Base-by-base conservation (phyloP, 2,113 vertebrate species). In the Festucalex cinctus region DNA sequence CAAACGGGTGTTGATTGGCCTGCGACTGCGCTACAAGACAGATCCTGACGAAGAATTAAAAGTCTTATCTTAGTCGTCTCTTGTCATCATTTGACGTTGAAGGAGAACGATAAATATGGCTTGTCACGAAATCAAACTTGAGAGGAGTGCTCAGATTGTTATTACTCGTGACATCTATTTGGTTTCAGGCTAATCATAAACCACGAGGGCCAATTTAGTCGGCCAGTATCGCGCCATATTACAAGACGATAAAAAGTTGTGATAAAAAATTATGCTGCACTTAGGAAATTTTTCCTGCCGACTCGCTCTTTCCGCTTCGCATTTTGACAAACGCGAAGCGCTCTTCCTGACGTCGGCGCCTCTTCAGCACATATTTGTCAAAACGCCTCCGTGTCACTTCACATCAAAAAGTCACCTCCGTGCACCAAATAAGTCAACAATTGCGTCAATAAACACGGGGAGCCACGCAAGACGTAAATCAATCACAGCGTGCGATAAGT, bases 351-450 rank as follows among this genome's bases (percentile, higher is more conserved):
- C n/a, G 32, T 6, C 13, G 28, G 14, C 28, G 5, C 3, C n/a
- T 57, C 54, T 1, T 32, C 2, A 48, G 19, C 46, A n/a, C 12
- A n/a, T 48, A 9, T 49, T 49, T 57, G 41, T 0, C n/a, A 24
- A 37, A 64, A 63, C 69, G 65, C 44, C 32, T 3, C 5, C 13
- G 39, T 43, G 39, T 43, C 39, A 43, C 22, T 6, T 24, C 22
- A 5, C 7, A 22, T 62, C 60, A 62, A 82, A 88, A 62, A 79
- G 78, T 84, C 83, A 83, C 78, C 82, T 71, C 81, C 32, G 86
- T 83, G 79, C 79, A 80, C 76, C 72, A 89, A 91, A 91, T 92
- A 91, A 90, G 92, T 93, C 89, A 93, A 92, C 91, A 92, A 90
- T 90, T 91, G 89, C 89, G 86, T 91, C 90, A 92, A 92, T 93